Conservation (phyloP, 2,797 vertebrate genomes). For the Trematomus bernacchii region DNA sequence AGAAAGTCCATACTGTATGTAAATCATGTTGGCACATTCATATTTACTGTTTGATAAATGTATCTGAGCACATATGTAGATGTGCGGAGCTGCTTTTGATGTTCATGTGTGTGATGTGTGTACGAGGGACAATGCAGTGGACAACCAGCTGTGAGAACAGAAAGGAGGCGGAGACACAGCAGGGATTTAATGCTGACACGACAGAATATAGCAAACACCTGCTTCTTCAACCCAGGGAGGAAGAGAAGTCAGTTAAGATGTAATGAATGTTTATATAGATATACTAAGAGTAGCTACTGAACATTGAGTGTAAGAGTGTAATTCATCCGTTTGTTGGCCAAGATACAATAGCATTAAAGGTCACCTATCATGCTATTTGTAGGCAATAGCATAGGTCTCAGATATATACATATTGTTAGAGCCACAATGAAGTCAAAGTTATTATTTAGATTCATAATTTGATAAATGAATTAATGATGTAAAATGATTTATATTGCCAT, state of each 20-base stretch:
- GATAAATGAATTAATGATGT: too few species aligned
- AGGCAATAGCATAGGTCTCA: too few species aligned
- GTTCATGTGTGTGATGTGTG: constrained; percentile 7
- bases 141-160: neutral
- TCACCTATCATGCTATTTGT: too few species aligned
- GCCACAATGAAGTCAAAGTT: too few species aligned
- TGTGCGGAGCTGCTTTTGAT: constrained; percentile 12
- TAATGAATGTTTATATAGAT: neutral
- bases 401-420: too few species aligned
- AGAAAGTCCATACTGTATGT: neutral
- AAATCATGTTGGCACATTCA: constrained; percentile 20
- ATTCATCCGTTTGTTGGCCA: neutral
- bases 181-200: constrained; percentile 5
- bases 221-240: neutral
- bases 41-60: constrained; percentile 21
- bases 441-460: too few species aligned
- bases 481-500: too few species aligned
- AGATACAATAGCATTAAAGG: neutral
- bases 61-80: constrained; percentile 6
- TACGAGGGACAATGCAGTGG: neutral
- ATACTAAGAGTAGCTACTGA: neutral
- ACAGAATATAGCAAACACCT: constrained; percentile 17
- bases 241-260: neutral
- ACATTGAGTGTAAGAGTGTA: too few species aligned
- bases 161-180: constrained; percentile 9